A percentile compares a stretch with the other conserved stretches of the same genome.
Evolutionary conservation across 2,113 vertebrate species (phyloP).

Genomic region (Pelusios castaneus): DNA sequence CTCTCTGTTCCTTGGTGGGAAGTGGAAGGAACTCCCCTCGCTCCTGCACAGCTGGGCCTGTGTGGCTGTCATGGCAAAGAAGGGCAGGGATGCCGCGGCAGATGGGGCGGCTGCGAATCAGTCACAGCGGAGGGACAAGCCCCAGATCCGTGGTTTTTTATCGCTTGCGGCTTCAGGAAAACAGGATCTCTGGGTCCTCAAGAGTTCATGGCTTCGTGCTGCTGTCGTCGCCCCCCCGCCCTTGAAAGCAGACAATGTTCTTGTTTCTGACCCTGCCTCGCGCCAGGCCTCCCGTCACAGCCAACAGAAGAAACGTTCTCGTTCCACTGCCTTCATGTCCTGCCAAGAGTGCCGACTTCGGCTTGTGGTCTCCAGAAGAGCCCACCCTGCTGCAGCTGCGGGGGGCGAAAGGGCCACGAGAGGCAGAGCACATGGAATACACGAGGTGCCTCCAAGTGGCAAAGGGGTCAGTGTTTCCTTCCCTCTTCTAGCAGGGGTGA

Average conservation of each 20-base stretch:
- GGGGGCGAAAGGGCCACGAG: fast-evolving
- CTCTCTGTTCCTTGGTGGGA: neutral
- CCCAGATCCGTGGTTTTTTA: neutral
- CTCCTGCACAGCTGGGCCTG: neutral
- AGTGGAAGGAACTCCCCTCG: too few species aligned
- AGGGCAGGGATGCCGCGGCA: neutral
- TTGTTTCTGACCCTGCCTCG: neutral
- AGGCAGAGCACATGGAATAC: neutral
- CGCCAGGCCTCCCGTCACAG: neutral
- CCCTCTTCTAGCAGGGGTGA: neutral
- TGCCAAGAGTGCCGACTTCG: neutral
- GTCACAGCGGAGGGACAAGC: neutral
- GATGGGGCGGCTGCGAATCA: neutral
- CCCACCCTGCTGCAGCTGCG: neutral
- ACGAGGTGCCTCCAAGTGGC: neutral
- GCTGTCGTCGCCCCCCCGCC: neutral
- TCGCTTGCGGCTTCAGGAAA: neutral
- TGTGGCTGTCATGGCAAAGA: neutral
- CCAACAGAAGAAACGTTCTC: neutral
- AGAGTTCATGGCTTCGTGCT: neutral
- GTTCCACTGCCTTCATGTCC: neutral
- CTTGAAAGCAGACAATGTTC: neutral
- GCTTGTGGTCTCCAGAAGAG: neutral
- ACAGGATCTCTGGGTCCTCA: neutral
- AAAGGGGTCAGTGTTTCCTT: neutral